Percentiles rank a stretch among this genome's conserved stretches.
Evolutionary conservation across 2,797 vertebrate genomes (phyloP).

Genomic region (Rhinophrynus dorsalis): DNA sequence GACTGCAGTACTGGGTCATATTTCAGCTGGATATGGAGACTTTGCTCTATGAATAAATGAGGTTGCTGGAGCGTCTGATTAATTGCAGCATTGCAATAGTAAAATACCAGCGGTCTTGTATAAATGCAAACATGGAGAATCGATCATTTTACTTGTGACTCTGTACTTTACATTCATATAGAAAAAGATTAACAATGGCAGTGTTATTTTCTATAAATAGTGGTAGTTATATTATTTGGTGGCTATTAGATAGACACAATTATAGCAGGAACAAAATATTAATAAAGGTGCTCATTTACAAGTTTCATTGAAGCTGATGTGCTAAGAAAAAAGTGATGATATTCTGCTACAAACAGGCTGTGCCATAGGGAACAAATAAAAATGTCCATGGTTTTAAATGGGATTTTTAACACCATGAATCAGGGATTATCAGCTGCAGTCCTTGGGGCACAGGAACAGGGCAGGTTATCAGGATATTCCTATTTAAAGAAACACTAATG

Average conservation of each 20-base stretch:
- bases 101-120: constrained; percentile 37
- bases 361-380: too few relatives aligned
- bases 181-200: neutral
- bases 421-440: too few relatives aligned
- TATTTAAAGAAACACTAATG: too few relatives aligned
- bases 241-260: neutral
- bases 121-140: constrained; percentile 33
- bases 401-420: too few relatives aligned
- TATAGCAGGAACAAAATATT: neutral
- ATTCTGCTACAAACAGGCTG: too few relatives aligned
- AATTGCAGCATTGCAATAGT: constrained; percentile 42
- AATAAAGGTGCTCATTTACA: neutral
- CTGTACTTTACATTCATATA: neutral
- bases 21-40: constrained; percentile 39
- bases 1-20: constrained; percentile 36
- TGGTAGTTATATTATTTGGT: neutral
- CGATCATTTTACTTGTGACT: constrained; percentile 9
- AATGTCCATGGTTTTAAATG: too few relatives aligned
- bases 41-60: constrained; percentile 43
- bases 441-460: too few relatives aligned
- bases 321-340: too few relatives aligned
- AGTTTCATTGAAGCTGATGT: too few relatives aligned
- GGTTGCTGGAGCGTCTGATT: constrained; percentile 40
- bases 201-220: neutral
- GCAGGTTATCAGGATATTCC: too few relatives aligned